Base-by-base conservation (phyloP, 2,113 vertebrate genomes). In the Ariopsis seemanni region DNA sequence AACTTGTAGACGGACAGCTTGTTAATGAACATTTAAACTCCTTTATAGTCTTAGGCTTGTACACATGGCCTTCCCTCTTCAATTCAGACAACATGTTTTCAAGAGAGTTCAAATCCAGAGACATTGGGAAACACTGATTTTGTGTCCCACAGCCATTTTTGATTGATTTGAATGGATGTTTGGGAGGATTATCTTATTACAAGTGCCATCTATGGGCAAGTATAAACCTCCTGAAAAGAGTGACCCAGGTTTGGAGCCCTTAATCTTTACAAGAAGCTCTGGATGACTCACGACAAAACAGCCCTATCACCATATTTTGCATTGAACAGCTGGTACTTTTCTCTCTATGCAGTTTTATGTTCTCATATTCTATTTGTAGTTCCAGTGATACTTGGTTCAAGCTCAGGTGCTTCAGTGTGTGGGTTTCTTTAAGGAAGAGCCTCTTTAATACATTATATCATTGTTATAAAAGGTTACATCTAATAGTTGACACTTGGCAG, bases 41-140 rank as follows among this genome's bases (percentile, higher is more conserved):
- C 22, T 77, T 77, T 77, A n/a, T 77, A 52, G 74, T n/a, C 74
- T 77, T 77, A 77, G 48, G 20, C 50, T 50, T 22, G 71, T 74
- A 42, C 74, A 77, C n/a, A 11, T 52, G 34, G 48, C n/a, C 18
- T 77, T 52, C 48, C 20, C 1, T 22, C 3, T 77, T 52, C 50
- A 53, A 25, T 52, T 77, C 48, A 77, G 0, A 53, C 18, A 71
- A 34, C 17, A 71, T 30, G 17, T 48, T 74, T 72, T 71, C 67
- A 71, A 27, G 15, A 74, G 8, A 42, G 42, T 48, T 48, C 8
- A 9, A 74, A 74, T 22, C 42, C 42, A 48, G 71, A 48, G n/a
- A 2, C 74, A n/a, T 74, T 74, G 71, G 71, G 71, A 74, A 74
- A 50, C 48, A 14, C 1, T 25, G 18, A 52, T 18, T 72, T 48